phyloP scores from a whole-genome alignment of 2,113 vertebrate species.

The Elephantulus edwardii region DNA sequence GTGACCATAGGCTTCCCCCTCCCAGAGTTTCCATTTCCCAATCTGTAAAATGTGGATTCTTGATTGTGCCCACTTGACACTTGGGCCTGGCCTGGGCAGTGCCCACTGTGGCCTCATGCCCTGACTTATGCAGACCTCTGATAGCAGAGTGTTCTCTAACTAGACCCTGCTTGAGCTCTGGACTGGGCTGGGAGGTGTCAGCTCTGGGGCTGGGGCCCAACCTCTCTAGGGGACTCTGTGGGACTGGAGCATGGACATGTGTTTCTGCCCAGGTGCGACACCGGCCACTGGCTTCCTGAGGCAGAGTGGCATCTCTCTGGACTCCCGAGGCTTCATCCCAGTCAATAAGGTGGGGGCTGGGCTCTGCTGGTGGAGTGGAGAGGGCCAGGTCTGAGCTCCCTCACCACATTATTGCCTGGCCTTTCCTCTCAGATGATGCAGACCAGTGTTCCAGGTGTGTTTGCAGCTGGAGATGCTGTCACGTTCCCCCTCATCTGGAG shows the following conservation, averaged over 20 bases:
- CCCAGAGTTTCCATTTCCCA: background rate
- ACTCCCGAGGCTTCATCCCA: constrained; percentile 94
- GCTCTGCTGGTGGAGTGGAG: background rate
- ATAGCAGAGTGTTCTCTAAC: background rate
- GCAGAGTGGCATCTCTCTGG: constrained; percentile 93
- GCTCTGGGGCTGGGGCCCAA: background rate
- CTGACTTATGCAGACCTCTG: background rate
- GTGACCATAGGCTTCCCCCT: background rate
- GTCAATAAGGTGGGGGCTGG: constrained; percentile 92
- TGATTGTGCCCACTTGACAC: background rate
- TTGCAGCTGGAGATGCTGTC: constrained; percentile 94
- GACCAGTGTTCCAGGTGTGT: constrained; percentile 92
- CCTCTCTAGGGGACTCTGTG: no score
- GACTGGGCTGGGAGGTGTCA: background rate
- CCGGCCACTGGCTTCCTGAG: constrained; percentile 95
- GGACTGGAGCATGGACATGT: background rate
- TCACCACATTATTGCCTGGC: no score
- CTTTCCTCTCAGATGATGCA: constrained; percentile 92
- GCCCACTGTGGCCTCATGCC: background rate
- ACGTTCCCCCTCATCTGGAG: constrained; percentile 91
- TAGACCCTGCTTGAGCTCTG: background rate
- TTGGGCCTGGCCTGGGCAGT: background rate
- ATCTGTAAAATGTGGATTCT: background rate
- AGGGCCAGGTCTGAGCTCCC: background rate
- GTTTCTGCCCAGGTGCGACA: constrained; percentile 85